Base-by-base conservation (phyloP, 1,140 invertebrate genomes). In the Bemisia tabaci region DNA sequence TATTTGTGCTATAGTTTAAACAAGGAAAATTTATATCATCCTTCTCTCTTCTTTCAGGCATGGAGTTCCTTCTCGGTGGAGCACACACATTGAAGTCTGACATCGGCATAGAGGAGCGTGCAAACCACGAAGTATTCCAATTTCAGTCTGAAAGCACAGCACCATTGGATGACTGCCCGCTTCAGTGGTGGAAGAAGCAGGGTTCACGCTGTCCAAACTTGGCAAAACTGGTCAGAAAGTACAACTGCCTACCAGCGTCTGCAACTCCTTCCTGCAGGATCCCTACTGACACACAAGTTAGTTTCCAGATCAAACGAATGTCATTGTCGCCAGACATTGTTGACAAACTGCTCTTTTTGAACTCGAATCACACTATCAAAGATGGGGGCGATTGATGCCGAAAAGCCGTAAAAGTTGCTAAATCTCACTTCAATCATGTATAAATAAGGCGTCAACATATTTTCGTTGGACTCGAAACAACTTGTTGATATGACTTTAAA, bases 121-220 rank as follows among this genome's bases (percentile, higher is more conserved):
- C 79, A 0, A 76, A 81, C 62, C 72, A 82, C 2, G 81, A 83
- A 71, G 68, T 82, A 1, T 75, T 76, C 0, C 81, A 82, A 22
- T 83, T 81, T 70, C 77, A 81, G 65, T 79, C 78, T 2, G 81
- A 82, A 70, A 71, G 74, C 0, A 78, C 76, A 17, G 79, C 79
- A 27, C 69, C 77, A 1, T 70, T 82, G 0, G 79, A 81, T 68
- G 75, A 74, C 58, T 82, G 80, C 71, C 81, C 81, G 1, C 66
- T 83, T 17, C 12, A 64, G 11, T 69, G 68, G 68, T 69, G 68
- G 68, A 63, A 62, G 12, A 23, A 58, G 12, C 64, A 64, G 59
- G 39, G 39, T 26, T 59, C 25, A 12, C 66, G 66, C 33, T 69
- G 68, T 63, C 68, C 63, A 58, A 69, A 69, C 61, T 60, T 69